Base-by-base conservation (phyloP, 2,113 vertebrate genomes). In the Tachuris rubrigastra region DNA sequence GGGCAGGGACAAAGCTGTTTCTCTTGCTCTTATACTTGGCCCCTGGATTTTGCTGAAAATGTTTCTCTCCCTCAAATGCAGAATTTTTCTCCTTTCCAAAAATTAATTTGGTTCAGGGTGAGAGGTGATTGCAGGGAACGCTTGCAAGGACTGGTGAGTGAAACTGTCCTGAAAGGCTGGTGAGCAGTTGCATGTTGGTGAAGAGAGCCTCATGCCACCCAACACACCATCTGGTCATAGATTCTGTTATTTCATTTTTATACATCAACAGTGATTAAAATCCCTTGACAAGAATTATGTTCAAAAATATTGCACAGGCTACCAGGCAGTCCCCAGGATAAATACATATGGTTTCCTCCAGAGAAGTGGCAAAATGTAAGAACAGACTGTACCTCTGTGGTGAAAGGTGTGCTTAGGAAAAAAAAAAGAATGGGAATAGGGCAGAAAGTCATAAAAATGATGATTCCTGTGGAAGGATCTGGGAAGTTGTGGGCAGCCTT, bases 201-300 rank as follows among this genome's bases (percentile, higher is more conserved):
- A 92, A 93, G 93, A 97, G 79, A 88, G 67, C 72, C 85, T 92
- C 24, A 41, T 94, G 95, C 46, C 78, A 97, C 80, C 89, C 96
- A 95, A 94, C 78, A 87, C 93, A 79, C 97, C 95, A 97, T 97
- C 96, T 98, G 97, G 93, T 88, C 86, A 95, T 78, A 93, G 90
- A 96, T 95, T 95, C 88, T 97, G 90, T 95, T 96, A 89, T 97
- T 84, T 97, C 95, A 94, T 96, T 97, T 97, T 98, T 97, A 87
- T 95, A 88, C 73, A 87, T 78, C 86, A 91, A 87, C 95, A 92
- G 47, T 96, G 87, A 96, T 97, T 97, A 96, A 97, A 97, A 92
- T 87, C 89, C 37, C 37, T 52, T 74, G 76, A 88, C 96, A 93
- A 88, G 76, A 75, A 87, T 94, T 62, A 87, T 86, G 97, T 95